Evolutionary conservation across 2,888 invertebrate genomes (phyloP).

Genomic region (Ectemnius lituratus): DNA sequence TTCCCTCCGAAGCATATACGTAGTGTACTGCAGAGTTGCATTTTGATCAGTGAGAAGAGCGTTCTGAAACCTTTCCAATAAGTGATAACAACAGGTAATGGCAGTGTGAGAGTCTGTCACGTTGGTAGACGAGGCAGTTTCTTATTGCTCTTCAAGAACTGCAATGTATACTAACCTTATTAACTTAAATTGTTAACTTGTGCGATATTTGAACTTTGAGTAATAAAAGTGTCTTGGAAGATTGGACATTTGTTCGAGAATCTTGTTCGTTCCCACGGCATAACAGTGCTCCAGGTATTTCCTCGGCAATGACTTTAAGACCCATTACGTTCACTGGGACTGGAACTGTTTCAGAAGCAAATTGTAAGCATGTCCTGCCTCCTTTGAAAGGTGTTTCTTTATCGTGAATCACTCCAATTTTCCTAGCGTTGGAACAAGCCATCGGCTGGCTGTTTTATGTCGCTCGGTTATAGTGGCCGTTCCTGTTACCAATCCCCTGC

Average conservation of each 20-base stretch:
- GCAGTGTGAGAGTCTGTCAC: too few species aligned
- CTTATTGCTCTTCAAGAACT: too few species aligned
- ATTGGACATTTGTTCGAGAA: too few species aligned
- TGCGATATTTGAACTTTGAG: too few species aligned
- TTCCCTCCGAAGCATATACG: neutral
- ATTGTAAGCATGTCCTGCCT: neutral
- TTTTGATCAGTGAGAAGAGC: too few species aligned
- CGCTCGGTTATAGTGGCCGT: conserved; percentile 15
- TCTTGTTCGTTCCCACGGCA: too few species aligned
- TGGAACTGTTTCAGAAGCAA: neutral
- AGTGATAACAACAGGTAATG: too few species aligned
- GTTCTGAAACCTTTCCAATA: too few species aligned
- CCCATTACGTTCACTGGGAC: neutral
- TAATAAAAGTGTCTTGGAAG: too few species aligned
- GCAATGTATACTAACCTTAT: too few species aligned
- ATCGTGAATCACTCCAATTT: neutral
- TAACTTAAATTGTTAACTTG: too few species aligned
- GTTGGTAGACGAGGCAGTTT: too few species aligned
- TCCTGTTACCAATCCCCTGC: conserved; percentile 21
- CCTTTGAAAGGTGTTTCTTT: neutral
- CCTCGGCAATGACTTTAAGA: neutral
- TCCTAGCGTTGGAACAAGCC: neutral
- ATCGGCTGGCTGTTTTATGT: conserved; percentile 1
- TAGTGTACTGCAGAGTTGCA: neutral
- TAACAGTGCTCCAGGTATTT: neutral